Percentiles rank a stretch among this genome's conserved stretches.
Conservation (phyloP, 2,113 vertebrate species). For the Oreamnos americanus region DNA sequence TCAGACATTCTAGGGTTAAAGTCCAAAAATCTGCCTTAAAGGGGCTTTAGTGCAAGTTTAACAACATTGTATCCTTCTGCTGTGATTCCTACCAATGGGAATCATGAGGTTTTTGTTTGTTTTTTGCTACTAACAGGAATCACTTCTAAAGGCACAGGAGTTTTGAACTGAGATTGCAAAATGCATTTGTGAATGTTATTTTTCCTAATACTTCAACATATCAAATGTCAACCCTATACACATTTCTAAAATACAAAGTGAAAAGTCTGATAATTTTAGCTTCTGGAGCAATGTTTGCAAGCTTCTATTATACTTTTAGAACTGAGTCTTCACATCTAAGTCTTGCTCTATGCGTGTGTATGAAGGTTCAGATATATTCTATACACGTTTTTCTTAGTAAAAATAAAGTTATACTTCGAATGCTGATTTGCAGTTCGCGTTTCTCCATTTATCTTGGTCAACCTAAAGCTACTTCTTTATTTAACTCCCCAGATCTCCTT, state of each 20-base stretch:
- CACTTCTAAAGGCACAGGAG: background rate
- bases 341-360: background rate
- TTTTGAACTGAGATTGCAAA: background rate
- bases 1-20: background rate
- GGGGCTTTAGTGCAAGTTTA: background rate
- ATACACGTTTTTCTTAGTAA: background rate
- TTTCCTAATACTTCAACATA: background rate
- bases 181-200: background rate
- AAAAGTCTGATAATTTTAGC: background rate
- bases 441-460: background rate
- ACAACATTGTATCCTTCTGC: background rate
- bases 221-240: background rate
- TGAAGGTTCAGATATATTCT: background rate
- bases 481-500: background rate
- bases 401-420: background rate
- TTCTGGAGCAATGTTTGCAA: background rate
- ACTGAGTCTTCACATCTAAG: background rate
- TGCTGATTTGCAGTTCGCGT: background rate
- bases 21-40: background rate
- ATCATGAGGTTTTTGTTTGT: background rate
- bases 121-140: background rate
- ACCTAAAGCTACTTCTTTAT: background rate
- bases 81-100: background rate
- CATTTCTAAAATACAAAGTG: background rate
- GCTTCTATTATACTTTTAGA: background rate